A percentile compares a stretch with the other conserved stretches of the same genome.
phyloP scores from a whole-genome alignment of 37 sponge, comb jelly and placozoan genomes.

The Geodia barretti region DNA sequence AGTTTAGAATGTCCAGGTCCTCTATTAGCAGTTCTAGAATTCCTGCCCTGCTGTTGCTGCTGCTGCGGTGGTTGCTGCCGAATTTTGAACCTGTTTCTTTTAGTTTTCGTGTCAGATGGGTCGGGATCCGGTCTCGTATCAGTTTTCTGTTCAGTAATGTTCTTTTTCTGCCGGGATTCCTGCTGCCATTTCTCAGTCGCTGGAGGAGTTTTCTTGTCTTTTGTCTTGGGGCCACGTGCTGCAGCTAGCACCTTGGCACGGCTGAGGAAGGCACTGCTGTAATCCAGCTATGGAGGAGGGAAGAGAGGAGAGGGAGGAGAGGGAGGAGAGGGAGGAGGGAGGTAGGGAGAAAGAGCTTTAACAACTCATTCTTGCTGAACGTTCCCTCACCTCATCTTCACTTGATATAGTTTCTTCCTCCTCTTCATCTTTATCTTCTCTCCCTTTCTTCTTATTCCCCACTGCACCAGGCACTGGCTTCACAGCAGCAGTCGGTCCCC shows the following conservation, averaged over 20 bases:
- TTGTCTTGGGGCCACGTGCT: not conserved
- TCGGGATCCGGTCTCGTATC: not conserved
- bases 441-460: not conserved
- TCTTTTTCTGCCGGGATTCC: not conserved
- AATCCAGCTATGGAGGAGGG: not conserved
- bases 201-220: too few species aligned
- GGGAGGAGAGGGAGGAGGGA: not conserved
- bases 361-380: not conserved
- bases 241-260: not conserved
- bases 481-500: not conserved
- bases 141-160: not conserved
- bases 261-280: not conserved
- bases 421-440: not conserved
- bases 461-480: not conserved
- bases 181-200: not conserved
- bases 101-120: not conserved
- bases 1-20: not conserved
- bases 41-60: not conserved
- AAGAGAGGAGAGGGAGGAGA: slow-evolving; percentile 2
- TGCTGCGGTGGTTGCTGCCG: too few species aligned
- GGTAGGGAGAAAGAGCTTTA: not conserved
- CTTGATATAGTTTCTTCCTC: not conserved
- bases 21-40: not conserved
- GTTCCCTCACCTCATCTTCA: not conserved
- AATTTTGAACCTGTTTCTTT: too few species aligned